These are phyloP conservation scores for Ruditapes philippinarum DNA, from an alignment of 1,140 invertebrate species.

Conservation along the genomic window DNA sequence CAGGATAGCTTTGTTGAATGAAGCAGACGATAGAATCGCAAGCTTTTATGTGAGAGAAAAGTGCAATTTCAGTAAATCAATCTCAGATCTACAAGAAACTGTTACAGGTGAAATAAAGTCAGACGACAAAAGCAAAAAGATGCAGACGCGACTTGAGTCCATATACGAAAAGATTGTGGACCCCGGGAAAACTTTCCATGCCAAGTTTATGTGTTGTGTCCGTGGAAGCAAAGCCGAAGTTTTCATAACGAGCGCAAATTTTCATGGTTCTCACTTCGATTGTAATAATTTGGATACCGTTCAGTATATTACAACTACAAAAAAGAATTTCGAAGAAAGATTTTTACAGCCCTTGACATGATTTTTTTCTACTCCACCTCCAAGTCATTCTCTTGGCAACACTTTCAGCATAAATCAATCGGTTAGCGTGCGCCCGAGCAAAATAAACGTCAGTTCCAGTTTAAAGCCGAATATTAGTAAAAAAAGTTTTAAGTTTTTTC, in stretches of 20 bases:
- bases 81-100: conserved; percentile 68
- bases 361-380: no score
- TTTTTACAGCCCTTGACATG: background rate
- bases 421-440: no score
- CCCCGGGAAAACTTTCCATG: conserved; percentile 73
- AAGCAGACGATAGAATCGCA: conserved; percentile 74
- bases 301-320: conserved; percentile 72
- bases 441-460: no score
- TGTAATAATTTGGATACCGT: conserved; percentile 69
- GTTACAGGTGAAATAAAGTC: background rate
- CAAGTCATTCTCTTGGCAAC: no score
- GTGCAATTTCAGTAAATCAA: conserved; percentile 64
- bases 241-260: conserved; percentile 78
- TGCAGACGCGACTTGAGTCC: background rate
- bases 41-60: conserved; percentile 74
- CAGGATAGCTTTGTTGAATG: conserved; percentile 73
- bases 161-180: conserved; percentile 6
- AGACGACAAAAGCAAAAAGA: background rate
- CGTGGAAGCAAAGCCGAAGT: conserved; percentile 72
- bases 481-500: no score
- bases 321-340: background rate
- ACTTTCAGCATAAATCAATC: no score
- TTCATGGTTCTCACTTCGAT: conserved; percentile 76
- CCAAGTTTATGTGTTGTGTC: conserved; percentile 78
- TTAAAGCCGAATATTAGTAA: no score